Percentiles rank a stretch among this genome's conserved stretches.
phyloP scores from a whole-genome alignment of 2,113 vertebrate genomes.

The Corvus cornix region DNA sequence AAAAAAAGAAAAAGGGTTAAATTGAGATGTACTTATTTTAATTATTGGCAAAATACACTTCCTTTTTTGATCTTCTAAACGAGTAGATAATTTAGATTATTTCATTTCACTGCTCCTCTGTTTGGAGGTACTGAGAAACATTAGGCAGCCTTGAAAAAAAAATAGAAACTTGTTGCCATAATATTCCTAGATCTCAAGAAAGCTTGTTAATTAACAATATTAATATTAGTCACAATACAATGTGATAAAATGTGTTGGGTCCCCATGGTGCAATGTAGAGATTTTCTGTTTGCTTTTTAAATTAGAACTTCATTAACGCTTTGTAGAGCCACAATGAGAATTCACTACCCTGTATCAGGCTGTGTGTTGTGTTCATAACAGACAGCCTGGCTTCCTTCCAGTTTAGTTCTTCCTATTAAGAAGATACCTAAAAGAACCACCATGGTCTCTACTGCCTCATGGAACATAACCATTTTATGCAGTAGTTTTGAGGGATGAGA shows the following conservation, averaged over 20 bases:
- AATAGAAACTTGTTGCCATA: conserved; percentile 18
- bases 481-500: neutral
- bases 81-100: neutral
- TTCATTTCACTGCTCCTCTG: neutral
- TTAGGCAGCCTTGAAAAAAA: neutral
- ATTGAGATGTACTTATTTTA: neutral
- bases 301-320: conserved; percentile 70
- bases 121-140: conserved; percentile 7
- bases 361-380: conserved; percentile 19
- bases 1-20: neutral
- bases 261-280: conserved; percentile 61
- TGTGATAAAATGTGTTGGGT: conserved; percentile 65
- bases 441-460: neutral
- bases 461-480: neutral
- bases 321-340: conserved; percentile 66
- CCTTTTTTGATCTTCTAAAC: neutral
- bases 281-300: conserved; percentile 70
- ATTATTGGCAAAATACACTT: neutral
- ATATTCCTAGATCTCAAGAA: conserved; percentile 60
- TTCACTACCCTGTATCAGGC: conserved; percentile 30
- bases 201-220: conserved; percentile 72
- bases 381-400: conserved; percentile 50
- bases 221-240: conserved; percentile 71
- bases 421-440: neutral
- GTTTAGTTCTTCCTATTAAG: neutral